These are phyloP conservation scores for Alloplasta piceator DNA, from an alignment of 2,888 invertebrate genomes.

Conservation along the genomic window DNA sequence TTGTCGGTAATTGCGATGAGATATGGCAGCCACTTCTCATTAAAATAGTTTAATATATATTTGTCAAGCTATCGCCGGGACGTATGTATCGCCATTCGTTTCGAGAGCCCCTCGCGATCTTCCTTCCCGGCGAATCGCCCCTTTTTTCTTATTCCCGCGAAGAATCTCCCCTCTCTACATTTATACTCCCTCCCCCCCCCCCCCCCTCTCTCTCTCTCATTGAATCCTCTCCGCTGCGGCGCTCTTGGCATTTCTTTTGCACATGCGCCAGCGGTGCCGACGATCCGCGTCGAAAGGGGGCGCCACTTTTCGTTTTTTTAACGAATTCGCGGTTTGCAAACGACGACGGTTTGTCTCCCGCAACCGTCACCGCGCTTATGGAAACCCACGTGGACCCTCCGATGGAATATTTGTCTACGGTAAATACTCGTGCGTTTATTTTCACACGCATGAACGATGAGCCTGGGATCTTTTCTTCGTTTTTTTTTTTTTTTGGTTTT, in stretches of 20 bases:
- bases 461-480: conserved; percentile 43
- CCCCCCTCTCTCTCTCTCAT: conserved; percentile 18
- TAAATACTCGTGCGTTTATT: conserved; percentile 25
- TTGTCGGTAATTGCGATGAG: conserved; percentile 80
- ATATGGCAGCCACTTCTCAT: conserved; percentile 81
- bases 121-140: background rate
- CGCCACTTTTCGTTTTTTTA: conserved; percentile 35
- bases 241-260: conserved; percentile 20
- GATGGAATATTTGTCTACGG: conserved; percentile 47
- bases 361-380: conserved; percentile 72
- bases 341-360: conserved; percentile 75
- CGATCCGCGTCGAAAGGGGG: conserved; percentile 15
- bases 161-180: background rate
- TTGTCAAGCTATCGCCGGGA: conserved; percentile 78
- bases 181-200: too few species aligned
- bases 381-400: conserved; percentile 29
- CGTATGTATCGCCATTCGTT: conserved; percentile 76
- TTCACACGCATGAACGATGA: conserved; percentile 38
- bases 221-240: background rate
- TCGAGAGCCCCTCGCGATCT: conserved; percentile 45
- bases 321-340: conserved; percentile 76
- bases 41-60: conserved; percentile 82
- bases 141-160: conserved; percentile 13
- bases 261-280: conserved; percentile 33
- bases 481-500: too few species aligned